A percentile compares a stretch with the other conserved stretches of the same genome.
Conservation (phyloP, 2,888 invertebrate genomes). For the Mylabris sibirica region DNA sequence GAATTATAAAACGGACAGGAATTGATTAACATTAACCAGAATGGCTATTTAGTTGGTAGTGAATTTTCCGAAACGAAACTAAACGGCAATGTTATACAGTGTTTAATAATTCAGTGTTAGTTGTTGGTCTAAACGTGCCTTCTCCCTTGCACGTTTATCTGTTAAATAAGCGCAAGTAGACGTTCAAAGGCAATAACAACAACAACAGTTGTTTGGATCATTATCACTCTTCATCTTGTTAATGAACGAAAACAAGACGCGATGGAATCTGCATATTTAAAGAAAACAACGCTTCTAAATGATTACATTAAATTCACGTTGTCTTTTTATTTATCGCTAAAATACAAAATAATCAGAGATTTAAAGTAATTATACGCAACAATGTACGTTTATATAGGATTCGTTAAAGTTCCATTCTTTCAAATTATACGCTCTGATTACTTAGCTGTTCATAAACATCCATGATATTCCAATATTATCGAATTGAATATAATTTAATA, state of each 20-base stretch:
- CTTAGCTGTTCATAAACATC: too few relatives aligned
- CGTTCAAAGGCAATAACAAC: not conserved
- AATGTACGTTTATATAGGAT: too few relatives aligned
- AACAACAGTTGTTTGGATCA: not conserved
- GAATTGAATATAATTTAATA: not conserved
- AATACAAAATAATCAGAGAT: too few relatives aligned
- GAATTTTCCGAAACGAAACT: not conserved
- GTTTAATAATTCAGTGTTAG: slow-evolving; percentile 35
- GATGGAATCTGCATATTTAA: not conserved
- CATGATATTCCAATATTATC: not conserved
- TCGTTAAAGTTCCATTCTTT: too few relatives aligned
- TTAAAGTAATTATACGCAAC: too few relatives aligned
- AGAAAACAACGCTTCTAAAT: not conserved
- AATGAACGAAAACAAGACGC: not conserved
- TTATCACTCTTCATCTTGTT: not conserved
- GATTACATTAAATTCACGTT: not conserved
- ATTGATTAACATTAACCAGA: slow-evolving; percentile 12
- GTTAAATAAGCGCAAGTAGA: slow-evolving; percentile 14
- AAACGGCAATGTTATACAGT: slow-evolving; percentile 15
- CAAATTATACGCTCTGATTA: too few relatives aligned
- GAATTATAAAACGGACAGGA: not conserved
- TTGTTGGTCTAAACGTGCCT: slow-evolving; percentile 34
- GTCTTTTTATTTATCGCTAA: not conserved
- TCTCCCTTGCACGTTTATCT: slow-evolving; percentile 28
- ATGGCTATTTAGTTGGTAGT: slow-evolving; percentile 21